Conservation (phyloP, 64 coral and sea anemone species). For the Stichodactyla mertensii region DNA sequence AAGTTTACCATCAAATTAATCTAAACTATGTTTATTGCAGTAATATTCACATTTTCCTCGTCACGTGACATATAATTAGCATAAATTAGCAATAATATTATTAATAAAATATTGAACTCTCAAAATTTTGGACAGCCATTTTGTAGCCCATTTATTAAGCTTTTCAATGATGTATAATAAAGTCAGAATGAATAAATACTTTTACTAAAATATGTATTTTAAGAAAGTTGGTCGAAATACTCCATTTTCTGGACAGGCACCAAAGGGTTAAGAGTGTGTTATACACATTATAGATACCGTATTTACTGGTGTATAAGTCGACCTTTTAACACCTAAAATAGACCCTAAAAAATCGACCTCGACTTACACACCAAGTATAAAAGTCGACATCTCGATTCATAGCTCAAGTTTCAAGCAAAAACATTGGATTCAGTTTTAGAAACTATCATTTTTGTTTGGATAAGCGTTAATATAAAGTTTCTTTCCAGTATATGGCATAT, state of each 20-base stretch:
- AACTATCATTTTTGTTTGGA: too few species aligned
- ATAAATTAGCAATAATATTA: background rate
- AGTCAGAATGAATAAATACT: background rate
- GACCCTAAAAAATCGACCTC: too few species aligned
- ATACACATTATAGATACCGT: too few species aligned
- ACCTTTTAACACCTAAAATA: too few species aligned
- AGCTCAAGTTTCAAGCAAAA: too few species aligned
- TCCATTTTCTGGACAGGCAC: conserved; percentile 20
- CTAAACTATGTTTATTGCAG: background rate
- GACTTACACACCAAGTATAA: too few species aligned
- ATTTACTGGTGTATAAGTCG: too few species aligned
- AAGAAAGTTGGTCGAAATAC: background rate
- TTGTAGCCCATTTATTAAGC: conserved; percentile 15
- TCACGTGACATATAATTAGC: conserved; percentile 14
- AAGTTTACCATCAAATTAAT: background rate
- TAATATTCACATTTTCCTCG: background rate
- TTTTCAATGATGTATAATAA: background rate
- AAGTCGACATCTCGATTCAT: too few species aligned
- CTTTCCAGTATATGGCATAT: too few species aligned
- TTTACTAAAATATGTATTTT: background rate
- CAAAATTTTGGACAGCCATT: too few species aligned
- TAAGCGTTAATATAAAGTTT: too few species aligned
- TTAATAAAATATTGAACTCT: background rate
- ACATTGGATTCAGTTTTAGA: too few species aligned
- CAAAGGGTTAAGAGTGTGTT: conserved; percentile 19